These are phyloP conservation scores for Ariopsis seemanni DNA, from an alignment of 2,113 vertebrate genomes.

Conservation along the genomic window DNA sequence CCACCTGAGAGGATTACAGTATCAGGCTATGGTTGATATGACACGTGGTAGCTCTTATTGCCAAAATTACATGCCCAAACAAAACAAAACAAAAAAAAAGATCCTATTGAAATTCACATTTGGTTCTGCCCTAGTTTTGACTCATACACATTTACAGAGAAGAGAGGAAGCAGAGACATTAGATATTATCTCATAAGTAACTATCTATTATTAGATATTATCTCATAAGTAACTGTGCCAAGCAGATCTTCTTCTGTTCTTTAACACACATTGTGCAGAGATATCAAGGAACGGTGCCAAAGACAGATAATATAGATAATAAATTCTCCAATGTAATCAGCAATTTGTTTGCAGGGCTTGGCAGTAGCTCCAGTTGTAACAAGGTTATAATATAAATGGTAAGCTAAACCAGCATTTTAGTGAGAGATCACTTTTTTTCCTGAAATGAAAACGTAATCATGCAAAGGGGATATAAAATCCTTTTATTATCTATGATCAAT, in stretches of 20 bases:
- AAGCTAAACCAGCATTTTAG: constrained; percentile 58
- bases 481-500: constrained; percentile 26
- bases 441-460: constrained; percentile 37
- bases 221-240: constrained; percentile 67
- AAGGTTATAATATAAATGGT: constrained; percentile 55
- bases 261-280: constrained; percentile 38
- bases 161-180: constrained; percentile 59
- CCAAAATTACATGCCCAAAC: constrained; percentile 68
- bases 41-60: constrained; percentile 47
- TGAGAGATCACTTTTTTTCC: constrained; percentile 41
- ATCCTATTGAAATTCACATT: constrained; percentile 71
- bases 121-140: constrained; percentile 67
- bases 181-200: constrained; percentile 73
- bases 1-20: constrained; percentile 29
- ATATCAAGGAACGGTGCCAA: constrained; percentile 58
- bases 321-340: constrained; percentile 65
- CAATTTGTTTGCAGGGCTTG: constrained; percentile 62
- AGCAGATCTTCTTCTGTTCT: constrained; percentile 53
- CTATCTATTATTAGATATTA: constrained; percentile 72
- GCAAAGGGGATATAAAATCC: background rate
- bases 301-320: constrained; percentile 68
- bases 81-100: constrained; percentile 64
- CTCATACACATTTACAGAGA: constrained; percentile 81
- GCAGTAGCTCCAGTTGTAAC: constrained; percentile 50
- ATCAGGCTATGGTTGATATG: constrained; percentile 62